Base-by-base conservation (phyloP, 2,888 invertebrate species). In the Coenonympha arcania region DNA sequence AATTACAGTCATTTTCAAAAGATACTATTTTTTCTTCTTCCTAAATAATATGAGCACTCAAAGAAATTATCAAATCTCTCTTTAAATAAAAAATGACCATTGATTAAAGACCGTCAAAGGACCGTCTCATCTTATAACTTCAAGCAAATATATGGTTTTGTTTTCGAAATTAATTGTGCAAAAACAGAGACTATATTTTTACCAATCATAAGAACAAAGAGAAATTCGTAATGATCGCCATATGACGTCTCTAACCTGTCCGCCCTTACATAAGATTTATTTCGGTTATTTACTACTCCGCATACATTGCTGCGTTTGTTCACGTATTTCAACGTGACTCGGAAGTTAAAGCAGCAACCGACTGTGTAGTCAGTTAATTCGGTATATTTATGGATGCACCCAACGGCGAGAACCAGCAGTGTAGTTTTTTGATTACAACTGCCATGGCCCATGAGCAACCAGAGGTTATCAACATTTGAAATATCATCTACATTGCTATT, bases 121-220 rank as follows among this genome's bases (percentile, higher is more conserved):
- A 15, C 30, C 11, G 31, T 20, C 6, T 13, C 9, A 31, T 20
- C 42, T 20, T 20, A 9, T 5, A 31, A 42, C 31, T 6, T 31
- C 42, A 31, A 20, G 9, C 5, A 6, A 31, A 40, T 47, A 43
- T 28, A 46, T 20, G 41, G 24, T 44, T 52, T 33, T 48, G 42
- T 48, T 48, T 40, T 49, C 30, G 9, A 57, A 56, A 62, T 55
- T 59, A 58, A 58, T 53, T 52, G 51, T 52, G 53, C 55, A 57
- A 58, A 56, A 52, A 56, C 40, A 39, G 39, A 41, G 28, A 19
- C 45, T 44, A 34, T 37, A 33, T 53, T 56, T 73, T 75, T 69
- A 76, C 71, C 72, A 71, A 76, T 68, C 68, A 62, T 68, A 76
- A 76, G 76, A 82, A 80, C 80, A 80, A 80, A 75, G 76, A 76